phyloP scores from a whole-genome alignment of 2,113 vertebrate species.

The Polypterus bichir region DNA sequence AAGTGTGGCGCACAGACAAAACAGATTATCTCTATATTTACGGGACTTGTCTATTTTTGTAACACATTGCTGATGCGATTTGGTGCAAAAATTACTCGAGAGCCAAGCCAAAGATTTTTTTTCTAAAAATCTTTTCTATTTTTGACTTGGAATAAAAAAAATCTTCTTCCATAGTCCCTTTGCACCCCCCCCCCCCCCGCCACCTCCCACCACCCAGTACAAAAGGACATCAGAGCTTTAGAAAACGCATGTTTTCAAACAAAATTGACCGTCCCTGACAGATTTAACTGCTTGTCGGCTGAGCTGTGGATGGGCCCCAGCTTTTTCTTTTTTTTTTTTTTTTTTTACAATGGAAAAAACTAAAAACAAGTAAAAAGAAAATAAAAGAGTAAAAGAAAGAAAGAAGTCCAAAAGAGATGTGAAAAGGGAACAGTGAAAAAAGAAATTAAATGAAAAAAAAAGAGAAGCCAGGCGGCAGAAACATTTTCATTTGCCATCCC shows the following conservation, averaged over 20 bases:
- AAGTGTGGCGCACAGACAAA: no score
- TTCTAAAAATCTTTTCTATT: background rate
- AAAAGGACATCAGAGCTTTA: constrained; percentile 20
- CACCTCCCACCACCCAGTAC: constrained; percentile 15
- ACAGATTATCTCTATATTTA: no score
- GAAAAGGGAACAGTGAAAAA: constrained; percentile 10
- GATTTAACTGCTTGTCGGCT: constrained; percentile 30
- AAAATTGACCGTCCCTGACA: constrained; percentile 39
- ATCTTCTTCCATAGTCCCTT: constrained; percentile 6
- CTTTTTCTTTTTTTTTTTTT: background rate
- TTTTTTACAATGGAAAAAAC: background rate
- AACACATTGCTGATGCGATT: background rate
- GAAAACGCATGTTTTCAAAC: constrained; percentile 41
- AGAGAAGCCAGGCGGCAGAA: constrained; percentile 11
- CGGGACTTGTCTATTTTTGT: no score
- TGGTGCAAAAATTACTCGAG: background rate
- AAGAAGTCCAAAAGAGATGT: constrained; percentile 7
- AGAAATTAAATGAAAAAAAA: background rate
- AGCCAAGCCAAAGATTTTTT: no score
- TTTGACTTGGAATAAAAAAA: constrained; percentile 7
- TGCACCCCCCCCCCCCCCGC: constrained; percentile 6
- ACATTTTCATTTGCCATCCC: constrained; percentile 25
- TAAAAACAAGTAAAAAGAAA: constrained; percentile 1
- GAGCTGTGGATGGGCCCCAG: constrained; percentile 20
- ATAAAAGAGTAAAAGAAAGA: constrained; percentile 3